Evolutionary conservation across 1,140 invertebrate species (phyloP).

Genomic region (Anoplolepis gracilipes): DNA sequence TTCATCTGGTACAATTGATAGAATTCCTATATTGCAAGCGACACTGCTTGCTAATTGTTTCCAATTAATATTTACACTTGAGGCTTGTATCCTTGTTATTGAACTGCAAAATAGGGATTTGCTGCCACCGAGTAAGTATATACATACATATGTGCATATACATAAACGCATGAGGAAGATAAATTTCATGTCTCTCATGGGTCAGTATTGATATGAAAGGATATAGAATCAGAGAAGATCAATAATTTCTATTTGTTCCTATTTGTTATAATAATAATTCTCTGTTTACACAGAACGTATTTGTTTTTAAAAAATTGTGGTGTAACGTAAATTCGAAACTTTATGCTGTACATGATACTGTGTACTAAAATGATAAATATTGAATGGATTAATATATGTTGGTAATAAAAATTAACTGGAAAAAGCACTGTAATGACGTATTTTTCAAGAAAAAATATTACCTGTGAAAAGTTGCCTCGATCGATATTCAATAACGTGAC

Average conservation of each 20-base stretch:
- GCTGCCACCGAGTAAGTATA: not conserved
- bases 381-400: not conserved
- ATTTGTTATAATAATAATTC: not conserved
- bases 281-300: not conserved
- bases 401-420: constrained; percentile 16
- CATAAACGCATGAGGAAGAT: not conserved
- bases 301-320: not conserved
- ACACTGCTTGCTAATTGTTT: constrained; percentile 44
- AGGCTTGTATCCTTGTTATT: not conserved
- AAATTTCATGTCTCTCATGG: not conserved
- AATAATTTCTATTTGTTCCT: constrained; percentile 5
- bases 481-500: constrained; percentile 36
- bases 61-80: constrained; percentile 48
- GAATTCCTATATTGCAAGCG: constrained; percentile 21
- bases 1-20: constrained; percentile 27
- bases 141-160: not conserved
- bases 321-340: not conserved
- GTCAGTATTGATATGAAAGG: not conserved
- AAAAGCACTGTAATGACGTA: not conserved
- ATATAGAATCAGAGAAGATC: not conserved
- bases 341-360: not conserved
- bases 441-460: constrained; percentile 19
- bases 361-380: not conserved
- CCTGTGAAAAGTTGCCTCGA: not conserved
- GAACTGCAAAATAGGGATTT: constrained; percentile 8